These are phyloP conservation scores for Zaprionus inermis DNA, from an alignment of 1,140 invertebrate species.

Conservation along the genomic window DNA sequence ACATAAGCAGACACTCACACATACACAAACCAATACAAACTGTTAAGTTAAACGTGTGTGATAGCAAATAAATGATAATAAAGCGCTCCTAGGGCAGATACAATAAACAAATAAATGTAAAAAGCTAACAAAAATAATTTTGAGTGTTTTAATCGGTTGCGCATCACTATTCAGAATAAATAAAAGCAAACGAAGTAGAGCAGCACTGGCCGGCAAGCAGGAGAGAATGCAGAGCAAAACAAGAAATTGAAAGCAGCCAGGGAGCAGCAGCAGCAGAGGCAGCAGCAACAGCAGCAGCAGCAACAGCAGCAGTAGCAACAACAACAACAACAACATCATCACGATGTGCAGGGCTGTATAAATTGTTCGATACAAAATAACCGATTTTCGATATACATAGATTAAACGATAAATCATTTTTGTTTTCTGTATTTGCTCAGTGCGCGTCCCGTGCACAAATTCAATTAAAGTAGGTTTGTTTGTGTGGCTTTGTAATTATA, in stretches of 20 bases:
- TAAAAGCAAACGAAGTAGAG: neutral
- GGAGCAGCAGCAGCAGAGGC: neutral
- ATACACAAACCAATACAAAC: neutral
- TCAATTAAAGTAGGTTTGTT: neutral
- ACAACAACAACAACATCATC: too few relatives aligned
- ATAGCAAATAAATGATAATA: conserved; percentile 45
- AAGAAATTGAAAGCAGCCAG: neutral
- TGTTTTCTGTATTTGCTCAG: neutral
- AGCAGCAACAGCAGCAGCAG: neutral
- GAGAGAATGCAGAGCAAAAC: neutral
- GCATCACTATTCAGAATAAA: neutral
- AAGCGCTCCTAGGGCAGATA: conserved; percentile 48
- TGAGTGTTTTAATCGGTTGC: conserved; percentile 16
- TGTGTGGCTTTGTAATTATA: neutral
- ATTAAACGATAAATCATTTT: neutral
- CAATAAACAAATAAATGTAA: conserved; percentile 33
- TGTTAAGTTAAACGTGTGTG: neutral
- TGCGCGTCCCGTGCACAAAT: neutral
- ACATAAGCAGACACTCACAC: neutral
- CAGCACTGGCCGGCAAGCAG: conserved; percentile 6
- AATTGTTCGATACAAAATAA: neutral
- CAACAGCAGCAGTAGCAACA: neutral
- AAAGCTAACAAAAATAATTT: conserved; percentile 12
- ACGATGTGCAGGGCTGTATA: neutral
- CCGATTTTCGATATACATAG: conserved; percentile 1